A percentile compares a stretch with the other conserved stretches of the same genome.
These are phyloP conservation scores for Nomada flava DNA, from an alignment of 2,888 invertebrate genomes.

Conservation along the genomic window DNA sequence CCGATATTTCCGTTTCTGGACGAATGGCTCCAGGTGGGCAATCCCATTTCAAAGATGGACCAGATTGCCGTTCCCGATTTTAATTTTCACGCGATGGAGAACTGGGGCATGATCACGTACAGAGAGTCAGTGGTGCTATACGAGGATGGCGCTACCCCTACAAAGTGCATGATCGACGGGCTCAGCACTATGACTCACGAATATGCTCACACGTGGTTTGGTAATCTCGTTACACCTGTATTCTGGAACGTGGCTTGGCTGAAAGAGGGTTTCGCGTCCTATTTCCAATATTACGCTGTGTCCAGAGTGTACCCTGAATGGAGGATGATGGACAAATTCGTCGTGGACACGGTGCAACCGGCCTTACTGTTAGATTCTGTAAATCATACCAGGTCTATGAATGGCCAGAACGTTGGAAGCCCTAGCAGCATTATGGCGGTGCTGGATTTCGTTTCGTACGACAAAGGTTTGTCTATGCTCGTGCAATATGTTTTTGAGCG, in stretches of 20 bases:
- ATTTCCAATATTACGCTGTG: constrained; percentile 83
- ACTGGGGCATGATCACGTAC: constrained; percentile 95
- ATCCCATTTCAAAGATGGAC: constrained; percentile 87
- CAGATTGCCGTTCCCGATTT: constrained; percentile 94
- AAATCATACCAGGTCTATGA: constrained; percentile 86
- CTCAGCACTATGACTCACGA: constrained; percentile 84
- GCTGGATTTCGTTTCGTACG: constrained; percentile 87
- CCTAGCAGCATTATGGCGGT: constrained; percentile 85
- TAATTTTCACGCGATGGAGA: constrained; percentile 95
- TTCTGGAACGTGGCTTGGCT: constrained; percentile 84
- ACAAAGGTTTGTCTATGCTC: constrained; percentile 85
- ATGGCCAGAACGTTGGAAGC: constrained; percentile 84
- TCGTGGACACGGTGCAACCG: constrained; percentile 80
- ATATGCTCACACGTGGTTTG: constrained; percentile 86
- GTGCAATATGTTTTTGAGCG: background rate
- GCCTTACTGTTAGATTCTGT: constrained; percentile 83
- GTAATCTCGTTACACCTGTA: constrained; percentile 81
- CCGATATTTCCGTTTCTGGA: constrained; percentile 68
- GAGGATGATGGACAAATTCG: constrained; percentile 84
- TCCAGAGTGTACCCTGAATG: constrained; percentile 73
- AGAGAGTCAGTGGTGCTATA: constrained; percentile 79
- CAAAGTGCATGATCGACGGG: constrained; percentile 47
- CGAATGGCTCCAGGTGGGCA: constrained; percentile 63
- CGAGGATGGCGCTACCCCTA: constrained; percentile 57
- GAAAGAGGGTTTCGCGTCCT: constrained; percentile 85